Conservation (phyloP, 2,113 vertebrate genomes). For the Ammodytes dubius region DNA sequence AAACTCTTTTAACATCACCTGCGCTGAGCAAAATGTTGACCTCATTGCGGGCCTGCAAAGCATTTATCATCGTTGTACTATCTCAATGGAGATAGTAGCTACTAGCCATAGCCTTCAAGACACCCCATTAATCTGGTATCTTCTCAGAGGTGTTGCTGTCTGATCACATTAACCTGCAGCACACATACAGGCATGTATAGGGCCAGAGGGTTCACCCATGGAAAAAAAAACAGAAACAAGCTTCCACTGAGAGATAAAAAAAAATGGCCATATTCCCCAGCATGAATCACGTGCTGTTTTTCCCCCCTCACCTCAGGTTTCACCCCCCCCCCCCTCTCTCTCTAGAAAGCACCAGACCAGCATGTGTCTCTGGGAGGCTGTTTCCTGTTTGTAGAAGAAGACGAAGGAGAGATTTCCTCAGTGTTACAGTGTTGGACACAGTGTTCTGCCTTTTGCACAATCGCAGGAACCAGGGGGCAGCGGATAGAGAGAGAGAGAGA, state of each 20-base stretch:
- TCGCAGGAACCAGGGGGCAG: constrained; percentile 85
- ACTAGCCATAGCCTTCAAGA: not conserved
- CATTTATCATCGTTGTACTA: not conserved
- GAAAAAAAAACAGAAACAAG: constrained; percentile 16
- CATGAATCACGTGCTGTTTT: constrained; percentile 48
- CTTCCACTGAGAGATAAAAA: constrained; percentile 27
- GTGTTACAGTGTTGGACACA: constrained; percentile 78
- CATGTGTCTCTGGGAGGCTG: constrained; percentile 67
- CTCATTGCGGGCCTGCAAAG: not conserved
- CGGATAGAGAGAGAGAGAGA: not conserved
- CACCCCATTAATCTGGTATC: not conserved
- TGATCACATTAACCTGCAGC: constrained; percentile 2
- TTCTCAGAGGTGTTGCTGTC: constrained; percentile 15
- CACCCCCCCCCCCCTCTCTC: constrained; percentile 31
- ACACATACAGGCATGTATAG: not conserved
- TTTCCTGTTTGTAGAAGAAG: constrained; percentile 85
- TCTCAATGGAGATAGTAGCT: not conserved
- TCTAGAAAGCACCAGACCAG: constrained; percentile 58
- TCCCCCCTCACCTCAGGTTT: constrained; percentile 40
- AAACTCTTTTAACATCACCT: not conserved
- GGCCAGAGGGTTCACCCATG: constrained; percentile 17
- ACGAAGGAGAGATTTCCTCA: constrained; percentile 83
- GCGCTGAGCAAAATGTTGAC: not conserved
- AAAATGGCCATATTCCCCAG: constrained; percentile 12
- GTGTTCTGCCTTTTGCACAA: constrained; percentile 83